A percentile compares a stretch with the other conserved stretches of the same genome.
These are phyloP conservation scores for Pseudomyrmex concolor DNA, from an alignment of 1,140 invertebrate species.

Conservation along the genomic window DNA sequence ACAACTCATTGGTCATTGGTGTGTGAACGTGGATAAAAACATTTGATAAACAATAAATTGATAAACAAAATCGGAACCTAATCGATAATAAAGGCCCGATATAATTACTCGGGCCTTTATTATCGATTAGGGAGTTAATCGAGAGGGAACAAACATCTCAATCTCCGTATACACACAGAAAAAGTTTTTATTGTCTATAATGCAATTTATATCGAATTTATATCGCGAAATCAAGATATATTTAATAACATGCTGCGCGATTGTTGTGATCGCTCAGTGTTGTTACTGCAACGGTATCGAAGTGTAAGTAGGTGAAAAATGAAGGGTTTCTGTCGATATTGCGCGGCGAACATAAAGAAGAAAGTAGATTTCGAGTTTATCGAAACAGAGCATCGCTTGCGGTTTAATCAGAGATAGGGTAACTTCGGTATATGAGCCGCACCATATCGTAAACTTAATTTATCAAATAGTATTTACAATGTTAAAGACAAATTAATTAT, in stretches of 20 bases:
- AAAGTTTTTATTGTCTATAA: neutral
- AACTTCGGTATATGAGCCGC: too few relatives aligned
- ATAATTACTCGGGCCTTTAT: slow-evolving; percentile 3
- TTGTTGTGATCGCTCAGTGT: neutral
- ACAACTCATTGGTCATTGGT: neutral
- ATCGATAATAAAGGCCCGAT: neutral
- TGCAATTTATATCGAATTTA: slow-evolving; percentile 15
- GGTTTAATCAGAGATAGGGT: slow-evolving; percentile 20
- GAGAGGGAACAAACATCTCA: neutral
- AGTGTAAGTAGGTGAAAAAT: slow-evolving; percentile 37
- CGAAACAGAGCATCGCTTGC: slow-evolving; percentile 35
- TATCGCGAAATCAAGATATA: slow-evolving; percentile 12
- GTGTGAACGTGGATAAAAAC: too few relatives aligned
- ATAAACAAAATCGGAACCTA: too few relatives aligned
- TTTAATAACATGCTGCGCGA: slow-evolving; percentile 7
- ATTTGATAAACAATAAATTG: too few relatives aligned
- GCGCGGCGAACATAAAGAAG: slow-evolving; percentile 2
- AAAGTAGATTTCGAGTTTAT: slow-evolving; percentile 22
- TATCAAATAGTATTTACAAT: too few relatives aligned
- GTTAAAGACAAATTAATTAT: too few relatives aligned
- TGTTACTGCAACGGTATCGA: slow-evolving; percentile 1
- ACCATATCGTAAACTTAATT: too few relatives aligned
- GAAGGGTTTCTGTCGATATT: neutral
- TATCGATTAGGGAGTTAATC: too few relatives aligned
- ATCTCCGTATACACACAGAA: neutral